Percentiles rank a stretch among this genome's conserved stretches.
These are phyloP conservation scores for Palythoa grandiflora DNA, from an alignment of 92 coral and sea anemone species.

Conservation along the genomic window DNA sequence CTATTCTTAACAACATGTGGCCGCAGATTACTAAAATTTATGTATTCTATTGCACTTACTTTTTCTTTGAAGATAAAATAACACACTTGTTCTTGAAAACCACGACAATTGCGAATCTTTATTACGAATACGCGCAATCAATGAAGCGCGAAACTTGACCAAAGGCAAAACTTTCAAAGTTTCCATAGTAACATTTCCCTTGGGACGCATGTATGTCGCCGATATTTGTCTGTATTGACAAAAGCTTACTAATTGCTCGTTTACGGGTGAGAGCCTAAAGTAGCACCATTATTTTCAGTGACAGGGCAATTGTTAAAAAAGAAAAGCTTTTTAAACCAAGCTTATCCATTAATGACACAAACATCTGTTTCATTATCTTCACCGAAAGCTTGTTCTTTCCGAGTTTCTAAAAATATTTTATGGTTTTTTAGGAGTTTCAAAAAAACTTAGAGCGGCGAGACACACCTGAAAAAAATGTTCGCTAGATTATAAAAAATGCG, in stretches of 20 bases:
- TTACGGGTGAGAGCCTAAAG: background rate
- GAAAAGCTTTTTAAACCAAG: background rate
- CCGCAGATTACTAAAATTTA: background rate
- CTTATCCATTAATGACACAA: background rate
- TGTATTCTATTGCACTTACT: background rate
- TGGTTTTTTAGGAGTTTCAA: too few species aligned
- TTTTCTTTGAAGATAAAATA: background rate
- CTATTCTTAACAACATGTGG: too few species aligned
- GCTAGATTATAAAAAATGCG: too few species aligned
- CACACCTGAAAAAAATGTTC: too few species aligned
- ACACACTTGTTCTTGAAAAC: background rate
- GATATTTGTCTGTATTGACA: background rate
- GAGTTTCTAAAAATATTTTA: too few species aligned
- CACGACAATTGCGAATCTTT: background rate
- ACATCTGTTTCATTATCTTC: background rate
- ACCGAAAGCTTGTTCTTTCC: too few species aligned
- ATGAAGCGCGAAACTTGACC: background rate
- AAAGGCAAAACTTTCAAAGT: background rate
- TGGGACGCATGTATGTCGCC: background rate
- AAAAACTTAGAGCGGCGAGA: too few species aligned
- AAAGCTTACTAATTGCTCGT: background rate
- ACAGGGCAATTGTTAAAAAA: background rate
- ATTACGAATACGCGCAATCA: background rate
- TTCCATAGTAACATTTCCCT: conserved; percentile 23
- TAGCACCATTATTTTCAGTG: background rate